phyloP scores from a whole-genome alignment of 2,888 invertebrate species.

The Cancer borealis region DNA sequence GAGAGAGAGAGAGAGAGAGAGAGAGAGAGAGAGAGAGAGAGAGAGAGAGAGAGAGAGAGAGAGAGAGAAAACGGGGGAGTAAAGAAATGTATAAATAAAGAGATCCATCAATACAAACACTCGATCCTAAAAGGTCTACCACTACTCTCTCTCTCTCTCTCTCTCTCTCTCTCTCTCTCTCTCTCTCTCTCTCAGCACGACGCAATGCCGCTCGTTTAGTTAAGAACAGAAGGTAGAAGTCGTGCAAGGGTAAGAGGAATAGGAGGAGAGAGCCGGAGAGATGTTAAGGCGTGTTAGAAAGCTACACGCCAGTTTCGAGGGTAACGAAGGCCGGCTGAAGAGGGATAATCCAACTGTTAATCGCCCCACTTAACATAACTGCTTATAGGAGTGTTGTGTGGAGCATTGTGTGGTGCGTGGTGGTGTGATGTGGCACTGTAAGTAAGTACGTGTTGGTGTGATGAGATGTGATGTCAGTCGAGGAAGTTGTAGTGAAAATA shows the following conservation, averaged over 20 bases:
- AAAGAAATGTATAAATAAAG: too few species aligned
- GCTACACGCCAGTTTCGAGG: not conserved
- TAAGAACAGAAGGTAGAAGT: not conserved
- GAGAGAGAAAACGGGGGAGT: too few species aligned
- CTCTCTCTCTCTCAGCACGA: not conserved
- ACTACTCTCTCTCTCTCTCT: conserved; percentile 33
- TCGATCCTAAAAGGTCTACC: too few species aligned
- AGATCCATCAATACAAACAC: too few species aligned
- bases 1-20: too few species aligned
- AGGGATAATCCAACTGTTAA: not conserved
- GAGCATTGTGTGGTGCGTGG: not conserved
- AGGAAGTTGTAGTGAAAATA: not conserved
- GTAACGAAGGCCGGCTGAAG: not conserved
- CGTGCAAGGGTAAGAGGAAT: too few species aligned
- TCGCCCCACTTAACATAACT: not conserved
- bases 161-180: not conserved
- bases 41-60: too few species aligned
- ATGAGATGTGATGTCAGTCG: too few species aligned
- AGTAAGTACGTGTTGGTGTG: too few species aligned
- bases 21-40: too few species aligned
- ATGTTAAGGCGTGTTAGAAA: not conserved
- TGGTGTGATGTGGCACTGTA: too few species aligned
- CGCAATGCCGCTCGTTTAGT: too few species aligned
- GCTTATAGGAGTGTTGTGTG: not conserved
- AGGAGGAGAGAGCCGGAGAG: not conserved